Base-by-base conservation (phyloP, 2,888 invertebrate species). In the Corbicula japonica region DNA sequence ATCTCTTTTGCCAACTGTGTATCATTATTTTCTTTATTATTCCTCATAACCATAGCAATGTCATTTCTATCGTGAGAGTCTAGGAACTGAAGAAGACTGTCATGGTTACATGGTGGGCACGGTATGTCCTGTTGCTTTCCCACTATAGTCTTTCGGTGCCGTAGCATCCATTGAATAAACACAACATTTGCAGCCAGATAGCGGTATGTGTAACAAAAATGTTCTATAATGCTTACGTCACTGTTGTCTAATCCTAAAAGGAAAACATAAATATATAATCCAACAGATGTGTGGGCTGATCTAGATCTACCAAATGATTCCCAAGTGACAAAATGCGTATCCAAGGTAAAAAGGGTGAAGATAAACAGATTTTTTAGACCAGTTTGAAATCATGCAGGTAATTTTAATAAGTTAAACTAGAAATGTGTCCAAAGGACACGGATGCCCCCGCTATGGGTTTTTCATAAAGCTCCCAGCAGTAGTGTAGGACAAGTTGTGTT, bases 181-280 rank as follows among this genome's bases (percentile, higher is more conserved):
- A 85, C 72, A 23, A 85, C 72, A 21, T 74, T 46, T 0, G 80
- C 72, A 4, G 83, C 54, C 21, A 83, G 73, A 32, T 80, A 75
- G 32, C 81, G 46, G 23, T 85, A 81, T 4, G 85, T 77, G 73
- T 78, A 83, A 41, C 83, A 83, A 60, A 83, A 85, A 60, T 85
- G 81, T 50, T 85, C 79, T 12, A 85, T 83, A 21, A 85, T 79
- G 30, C 71, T 73, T n/a, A 83, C 77, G 35, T 85, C 83, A 38
- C 63, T 63, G 8, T n/a, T 65, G 2, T 35, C 54, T 58, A 85
- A 65, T 46, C 83, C 85, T 85, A 68, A 35, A 76, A 63, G 35
- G 32, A 68, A 56, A 56, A 2, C 44, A 62, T 26, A 35, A 1
- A 18, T 5, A 44, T 12, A n/a, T 3, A 48, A 65, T 30, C 21